These are phyloP conservation scores for Neosilurus hyrtlii DNA, from an alignment of 2,797 vertebrate species.

Conservation along the genomic window DNA sequence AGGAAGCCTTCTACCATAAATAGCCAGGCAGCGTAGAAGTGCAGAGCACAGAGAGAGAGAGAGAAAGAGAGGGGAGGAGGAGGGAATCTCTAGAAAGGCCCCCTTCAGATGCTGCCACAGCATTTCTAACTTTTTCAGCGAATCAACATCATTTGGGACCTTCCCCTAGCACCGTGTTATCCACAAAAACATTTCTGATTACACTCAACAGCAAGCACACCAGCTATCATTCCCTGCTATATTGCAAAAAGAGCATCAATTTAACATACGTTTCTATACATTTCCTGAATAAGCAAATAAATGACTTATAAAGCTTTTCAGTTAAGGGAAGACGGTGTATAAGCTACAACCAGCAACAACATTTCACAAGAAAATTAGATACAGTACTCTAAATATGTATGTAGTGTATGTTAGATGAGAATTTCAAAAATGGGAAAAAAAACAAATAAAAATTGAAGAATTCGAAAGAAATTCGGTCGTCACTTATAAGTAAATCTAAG, in stretches of 20 bases:
- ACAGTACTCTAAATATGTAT: not conserved
- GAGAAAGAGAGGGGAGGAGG: conserved; percentile 14
- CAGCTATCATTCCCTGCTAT: not conserved
- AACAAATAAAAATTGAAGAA: no score
- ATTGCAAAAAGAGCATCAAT: not conserved
- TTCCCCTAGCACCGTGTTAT: conserved; percentile 28
- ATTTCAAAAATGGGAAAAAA: not conserved
- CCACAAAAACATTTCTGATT: conserved; percentile 18
- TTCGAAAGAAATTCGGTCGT: no score
- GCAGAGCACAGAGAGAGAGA: conserved; percentile 51
- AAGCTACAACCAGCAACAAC: not conserved
- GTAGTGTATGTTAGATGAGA: not conserved
- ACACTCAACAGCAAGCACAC: not conserved
- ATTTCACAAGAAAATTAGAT: not conserved
- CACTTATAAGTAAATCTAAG: not conserved
- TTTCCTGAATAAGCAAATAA: not conserved
- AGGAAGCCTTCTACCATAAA: conserved; percentile 76
- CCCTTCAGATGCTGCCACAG: conserved; percentile 57
- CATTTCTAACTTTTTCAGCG: conserved; percentile 39
- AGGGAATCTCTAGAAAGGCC: conserved; percentile 56
- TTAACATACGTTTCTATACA: conserved; percentile 1
- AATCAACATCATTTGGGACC: conserved; percentile 41
- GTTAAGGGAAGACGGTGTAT: not conserved
- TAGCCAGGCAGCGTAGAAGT: conserved; percentile 66
- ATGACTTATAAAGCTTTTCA: not conserved